Evolutionary conservation across 2,888 invertebrate species (phyloP), one percentile per base, ranked within the genome.

Genomic region (Epinotia demarniana): DNA sequence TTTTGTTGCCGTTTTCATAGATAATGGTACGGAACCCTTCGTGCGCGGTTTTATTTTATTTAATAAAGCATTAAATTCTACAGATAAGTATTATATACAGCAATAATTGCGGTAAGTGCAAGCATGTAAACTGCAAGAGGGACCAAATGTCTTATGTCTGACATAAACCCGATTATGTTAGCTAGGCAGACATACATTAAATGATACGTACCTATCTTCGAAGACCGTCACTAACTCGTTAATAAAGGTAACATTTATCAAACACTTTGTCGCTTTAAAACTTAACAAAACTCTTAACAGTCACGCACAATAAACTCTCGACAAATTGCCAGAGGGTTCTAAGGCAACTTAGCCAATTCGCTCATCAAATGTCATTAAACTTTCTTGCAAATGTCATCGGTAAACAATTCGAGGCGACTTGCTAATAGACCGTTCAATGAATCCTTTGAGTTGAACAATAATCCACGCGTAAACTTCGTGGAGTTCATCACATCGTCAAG

Each of bases 351-450:
- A 1, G 66, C 58, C 64, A 64, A 64, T 64, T 43, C 33, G 58
- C 57, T 58, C 49, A 49, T 72, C 64, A 72, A 72, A 72, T 39
- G 64, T 33, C 49, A 72, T 64, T 66, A 49, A 58, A 72, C 57
- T 46, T 70, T 49, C 69, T 60, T 58, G 57, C 46, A 33, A 66
- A 72, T 60, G 66, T 66, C 72, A 72, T 60, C 33, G 58, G 72
- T 58, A 72, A 58, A 66, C 55, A 72, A 63, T 55, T 11, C 43
- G 55, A 23, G 39, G 39, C 55, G 43, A 43, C 61, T 33, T 64
- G 49, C 16, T 23, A 1, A 3, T n/a, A 55, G 6, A 27, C 71
- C 66, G 18, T 3, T 66, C 66, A 55, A 53, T 18, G 27, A 12
- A 61, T 27, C 3, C 8, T 9, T 33, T 33, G 27, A 60, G 6